Evolutionary conservation across 2,797 vertebrate species (phyloP), one percentile per base, ranked within the genome.

Genomic region (Pachyuromys duprasi): DNA sequence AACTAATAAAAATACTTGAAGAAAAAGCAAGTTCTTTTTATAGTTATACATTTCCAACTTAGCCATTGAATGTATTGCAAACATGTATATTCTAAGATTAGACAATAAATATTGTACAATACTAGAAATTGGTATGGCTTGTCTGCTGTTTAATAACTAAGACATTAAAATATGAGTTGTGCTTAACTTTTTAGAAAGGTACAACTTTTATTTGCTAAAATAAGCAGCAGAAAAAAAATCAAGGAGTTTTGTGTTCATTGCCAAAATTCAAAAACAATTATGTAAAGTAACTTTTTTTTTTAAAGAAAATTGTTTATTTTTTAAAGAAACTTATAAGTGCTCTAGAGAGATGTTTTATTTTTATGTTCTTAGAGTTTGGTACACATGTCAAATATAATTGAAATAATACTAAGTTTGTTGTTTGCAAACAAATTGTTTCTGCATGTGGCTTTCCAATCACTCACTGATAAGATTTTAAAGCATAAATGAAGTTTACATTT

Each of bases 231-330:
- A 87, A 93, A 95, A 97, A 96, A 97, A 97, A 57, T 87, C 82
- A 65, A 97, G 89, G 45, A 53, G 67, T 93, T 96, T 91, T 87
- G 49, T 92, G 18, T 62, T 53, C 42, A 87, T 95, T 95, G 96
- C 96, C 97, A 98, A 98, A 86, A 96, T 96, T 98, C 86, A 93
- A 97, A 91, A 96, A 95, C 93, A 97, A 97, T 98, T 98, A 96
- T 93, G 96, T 87, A 22, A 67, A 91, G 93, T 90, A 49, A 49
- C 49, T 57, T 15, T 57, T 15, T 57, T 94, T 97, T 96, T 96
- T 98, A 92, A 98, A 96, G 97, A 98, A 96, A 98, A 96, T 98
- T 42, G 49, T 57, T 57, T 57, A 57, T 57, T 94, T 97, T 96
- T 96, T 98, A 91, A 98, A 96, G 97, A 98, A 96, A 96, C 98